phyloP scores from a whole-genome alignment of 2,113 vertebrate genomes.

The Carlito syrichta region DNA sequence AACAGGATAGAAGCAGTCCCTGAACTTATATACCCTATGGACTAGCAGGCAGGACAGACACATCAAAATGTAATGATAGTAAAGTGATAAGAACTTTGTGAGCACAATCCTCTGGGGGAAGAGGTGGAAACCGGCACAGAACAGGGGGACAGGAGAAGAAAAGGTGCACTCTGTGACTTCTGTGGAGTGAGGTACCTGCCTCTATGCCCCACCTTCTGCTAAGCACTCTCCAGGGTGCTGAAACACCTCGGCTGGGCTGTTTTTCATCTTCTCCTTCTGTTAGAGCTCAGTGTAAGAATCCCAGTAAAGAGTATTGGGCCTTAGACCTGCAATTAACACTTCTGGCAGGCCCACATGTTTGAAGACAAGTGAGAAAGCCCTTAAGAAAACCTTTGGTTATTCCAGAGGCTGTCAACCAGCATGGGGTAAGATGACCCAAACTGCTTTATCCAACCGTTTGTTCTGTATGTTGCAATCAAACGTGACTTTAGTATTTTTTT shows the following conservation, averaged over 20 bases:
- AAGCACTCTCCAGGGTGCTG: background rate
- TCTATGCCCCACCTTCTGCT: rapidly evolving
- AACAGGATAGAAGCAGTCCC: background rate
- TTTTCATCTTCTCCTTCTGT: background rate
- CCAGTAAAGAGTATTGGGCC: background rate
- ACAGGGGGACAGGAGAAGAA: background rate
- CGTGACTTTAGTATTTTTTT: background rate
- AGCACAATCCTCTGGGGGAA: background rate
- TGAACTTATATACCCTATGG: background rate
- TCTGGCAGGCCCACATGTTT: background rate
- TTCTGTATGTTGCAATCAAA: background rate
- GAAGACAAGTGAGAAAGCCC: background rate
- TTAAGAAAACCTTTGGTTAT: background rate
- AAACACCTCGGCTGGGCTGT: rapidly evolving
- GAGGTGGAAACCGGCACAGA: background rate
- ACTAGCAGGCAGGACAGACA: background rate
- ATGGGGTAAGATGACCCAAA: background rate
- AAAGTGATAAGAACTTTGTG: background rate
- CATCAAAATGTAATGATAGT: background rate
- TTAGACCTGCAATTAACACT: background rate
- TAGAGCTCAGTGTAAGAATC: background rate
- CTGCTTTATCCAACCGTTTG: background rate
- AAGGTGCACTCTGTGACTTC: background rate
- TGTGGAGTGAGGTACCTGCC: background rate
- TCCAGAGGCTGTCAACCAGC: background rate